A percentile compares a stretch with the other conserved stretches of the same genome.
These are phyloP conservation scores for Rostratula benghalensis DNA, from an alignment of 2,113 vertebrate genomes.

Conservation along the genomic window DNA sequence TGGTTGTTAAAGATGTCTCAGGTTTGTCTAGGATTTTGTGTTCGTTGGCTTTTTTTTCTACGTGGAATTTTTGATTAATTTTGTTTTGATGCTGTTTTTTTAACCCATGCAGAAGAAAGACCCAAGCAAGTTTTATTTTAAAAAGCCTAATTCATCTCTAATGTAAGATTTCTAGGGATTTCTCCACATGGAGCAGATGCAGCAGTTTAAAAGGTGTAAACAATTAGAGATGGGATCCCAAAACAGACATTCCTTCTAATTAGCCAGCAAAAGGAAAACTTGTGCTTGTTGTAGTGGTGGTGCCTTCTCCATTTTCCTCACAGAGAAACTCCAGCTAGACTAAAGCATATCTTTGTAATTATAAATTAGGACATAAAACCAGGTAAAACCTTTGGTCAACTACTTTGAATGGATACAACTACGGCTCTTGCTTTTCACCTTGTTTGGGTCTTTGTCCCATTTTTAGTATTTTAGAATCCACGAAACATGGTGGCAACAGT, in stretches of 20 bases:
- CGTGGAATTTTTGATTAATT: rapidly evolving
- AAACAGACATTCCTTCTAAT: not conserved
- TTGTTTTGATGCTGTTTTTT: not conserved
- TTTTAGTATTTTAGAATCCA: not conserved
- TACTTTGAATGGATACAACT: not conserved
- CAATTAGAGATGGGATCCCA: not conserved
- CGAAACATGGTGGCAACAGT: not conserved
- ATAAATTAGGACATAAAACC: not conserved
- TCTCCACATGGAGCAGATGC: not conserved
- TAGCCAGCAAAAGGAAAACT: not conserved
- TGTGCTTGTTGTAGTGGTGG: not conserved
- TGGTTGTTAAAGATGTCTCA: not conserved
- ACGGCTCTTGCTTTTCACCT: not conserved
- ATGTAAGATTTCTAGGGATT: not conserved
- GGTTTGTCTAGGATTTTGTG: not conserved
- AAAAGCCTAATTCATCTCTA: not conserved
- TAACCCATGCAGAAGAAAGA: not conserved
- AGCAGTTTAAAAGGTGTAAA: not conserved
- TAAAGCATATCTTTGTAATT: not conserved
- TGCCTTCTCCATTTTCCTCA: not conserved
- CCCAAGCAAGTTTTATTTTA: not conserved
- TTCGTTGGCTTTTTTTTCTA: not conserved
- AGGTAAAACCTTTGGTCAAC: not conserved
- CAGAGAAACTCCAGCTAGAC: not conserved
- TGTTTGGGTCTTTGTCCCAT: not conserved